Evolutionary conservation across 1,140 invertebrate genomes (phyloP), one percentile per base, ranked within the genome.

Genomic region (Goniozus legneri): DNA sequence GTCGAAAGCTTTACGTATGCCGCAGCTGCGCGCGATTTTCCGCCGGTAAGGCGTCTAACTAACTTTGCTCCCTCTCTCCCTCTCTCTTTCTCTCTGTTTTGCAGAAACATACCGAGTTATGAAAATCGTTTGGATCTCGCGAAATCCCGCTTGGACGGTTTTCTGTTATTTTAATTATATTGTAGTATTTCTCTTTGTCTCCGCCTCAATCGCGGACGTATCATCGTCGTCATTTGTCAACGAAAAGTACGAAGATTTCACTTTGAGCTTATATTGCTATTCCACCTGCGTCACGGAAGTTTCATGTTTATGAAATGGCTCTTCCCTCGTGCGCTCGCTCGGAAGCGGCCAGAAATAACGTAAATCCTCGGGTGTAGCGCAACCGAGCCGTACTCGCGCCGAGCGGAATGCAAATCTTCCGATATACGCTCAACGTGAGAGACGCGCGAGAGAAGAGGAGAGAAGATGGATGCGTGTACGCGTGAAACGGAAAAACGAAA

Each of bases 221-320:
- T 30, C 13, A 40, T 57, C 41, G 49, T 7, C 18, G 32, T 47
- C 35, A 52, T 57, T 56, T 56, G 50, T 58, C 46, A 50, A 42
- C 30, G 20, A 42, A 37, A n/a, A 37, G 47, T 13, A 46, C 39
- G 24, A 36, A 54, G 54, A 50, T 59, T 45, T 58, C 55, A 57
- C 56, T 59, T 58, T 32, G 51, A 12, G 39, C 47, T 50, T 31
- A 43, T 52, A 54, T 59, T 55, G 34, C 47, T 60, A 58, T 62
- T 55, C 60, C 55, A 58, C 41, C 54, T 54, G 61, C 52, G 57
- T 60, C 61, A 52, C 36, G 49, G 3, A 60, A 62, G 54, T 62
- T 58, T 54, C 50, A 62, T 62, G 60, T 62, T 64, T 62, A 64
- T 62, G 57, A 62, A 64, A 64, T 53, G 59, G 46, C 41, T 39